Base-by-base conservation (phyloP, 1,140 invertebrate species). In the Scaptomyza graminum region DNA sequence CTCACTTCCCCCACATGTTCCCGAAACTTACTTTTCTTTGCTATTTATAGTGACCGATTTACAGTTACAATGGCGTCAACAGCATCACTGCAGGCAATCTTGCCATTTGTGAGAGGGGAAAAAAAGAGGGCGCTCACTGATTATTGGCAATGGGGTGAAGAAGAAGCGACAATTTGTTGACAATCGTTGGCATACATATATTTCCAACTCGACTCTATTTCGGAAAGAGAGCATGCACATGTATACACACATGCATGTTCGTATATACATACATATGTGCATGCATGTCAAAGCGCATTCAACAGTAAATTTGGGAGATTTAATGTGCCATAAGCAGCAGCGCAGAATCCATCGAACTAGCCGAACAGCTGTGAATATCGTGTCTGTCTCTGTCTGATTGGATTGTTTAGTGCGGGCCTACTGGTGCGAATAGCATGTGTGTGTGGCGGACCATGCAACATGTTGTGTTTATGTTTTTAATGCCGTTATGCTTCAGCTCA, bases 41-140 rank as follows among this genome's bases (percentile, higher is more conserved):
- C 81, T 84, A 84, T 84, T 84, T 74, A 71, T 84, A 87, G 82
- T 15, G 22, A 13, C 44, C 44, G 62, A 79, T 84, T 84, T 63
- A 63, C 65, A 34, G 51, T 56, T 63, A 52, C 66, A 83, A 75
- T 55, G 61, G 76, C 57, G 56, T 47, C 43, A 31, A 37, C 72
- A 60, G 44, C 66, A 61, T 67, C 49, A 28, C 25, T 46, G 46
- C 41, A 18, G n/a, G 12, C 44, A 25, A 28, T 56, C 22, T 22
- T 34, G 28, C 28, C 28, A 31, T 31, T 31, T 31, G 28, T 31
- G 46, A 11, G 11, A 8, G 31, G 50, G 43, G 11, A 47, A 34
- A 34, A 11, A 13, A 31, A 47, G 18, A 39, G 47, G 8, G 43
- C 5, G 31, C 11, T 59, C 28, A 41, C 13, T 50, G 43, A 47